These are phyloP conservation scores for Phaedon cochleariae DNA, from an alignment of 2,888 invertebrate genomes.

Conservation along the genomic window DNA sequence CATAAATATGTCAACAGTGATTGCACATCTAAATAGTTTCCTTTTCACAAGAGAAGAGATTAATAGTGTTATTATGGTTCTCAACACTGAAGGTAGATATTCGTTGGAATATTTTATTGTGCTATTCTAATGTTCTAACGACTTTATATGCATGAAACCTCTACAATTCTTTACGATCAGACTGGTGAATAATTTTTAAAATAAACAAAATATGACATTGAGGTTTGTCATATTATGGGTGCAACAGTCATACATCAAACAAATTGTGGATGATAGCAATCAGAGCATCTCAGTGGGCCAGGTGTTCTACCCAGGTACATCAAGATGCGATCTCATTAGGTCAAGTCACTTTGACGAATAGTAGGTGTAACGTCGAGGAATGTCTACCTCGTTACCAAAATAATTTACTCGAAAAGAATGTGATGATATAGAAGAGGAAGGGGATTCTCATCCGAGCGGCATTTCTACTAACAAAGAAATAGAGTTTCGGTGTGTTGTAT, in stretches of 20 bases:
- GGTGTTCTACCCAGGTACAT: constrained; percentile 28
- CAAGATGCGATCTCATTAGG: constrained; percentile 13
- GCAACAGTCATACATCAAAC: not conserved
- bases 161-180: too few relatives aligned
- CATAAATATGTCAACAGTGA: constrained; percentile 42
- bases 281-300: constrained; percentile 44
- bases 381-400: constrained; percentile 17
- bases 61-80: not conserved
- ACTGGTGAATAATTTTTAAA: too few relatives aligned
- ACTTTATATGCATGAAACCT: too few relatives aligned
- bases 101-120: not conserved
- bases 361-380: constrained; percentile 21
- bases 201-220: not conserved
- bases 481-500: not conserved
- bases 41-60: not conserved
- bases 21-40: constrained; percentile 26
- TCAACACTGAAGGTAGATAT: not conserved
- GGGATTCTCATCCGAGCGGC: not conserved
- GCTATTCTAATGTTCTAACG: not conserved
- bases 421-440: not conserved
- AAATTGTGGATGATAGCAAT: constrained; percentile 35
- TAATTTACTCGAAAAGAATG: constrained; percentile 8
- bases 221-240: not conserved
- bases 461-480: not conserved
- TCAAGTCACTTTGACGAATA: constrained; percentile 18